Conservation (phyloP, 64 coral and sea anemone species). For the Actinia tenebrosa region DNA sequence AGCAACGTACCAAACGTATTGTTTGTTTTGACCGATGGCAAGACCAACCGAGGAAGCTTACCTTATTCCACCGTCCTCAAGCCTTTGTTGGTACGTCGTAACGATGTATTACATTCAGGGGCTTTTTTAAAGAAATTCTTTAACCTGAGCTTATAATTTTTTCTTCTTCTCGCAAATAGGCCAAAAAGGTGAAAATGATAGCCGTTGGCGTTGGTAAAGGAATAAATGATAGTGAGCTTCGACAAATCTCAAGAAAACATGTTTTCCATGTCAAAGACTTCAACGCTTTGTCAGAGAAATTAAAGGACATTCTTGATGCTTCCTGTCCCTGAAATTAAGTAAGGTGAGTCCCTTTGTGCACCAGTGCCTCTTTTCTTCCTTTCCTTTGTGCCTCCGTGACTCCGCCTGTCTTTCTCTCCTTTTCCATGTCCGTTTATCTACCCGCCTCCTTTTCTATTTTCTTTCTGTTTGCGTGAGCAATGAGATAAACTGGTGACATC, state of each 20-base stretch:
- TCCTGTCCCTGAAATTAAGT: conserved; percentile 17
- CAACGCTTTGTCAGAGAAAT: conserved; percentile 29
- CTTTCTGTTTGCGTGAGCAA: too few relatives aligned
- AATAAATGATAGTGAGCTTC: conserved; percentile 46
- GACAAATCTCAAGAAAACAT: conserved; percentile 48
- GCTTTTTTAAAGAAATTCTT: neutral
- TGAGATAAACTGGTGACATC: too few relatives aligned
- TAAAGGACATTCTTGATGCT: conserved; percentile 48
- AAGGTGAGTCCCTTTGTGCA: neutral
- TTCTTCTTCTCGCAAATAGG: neutral
- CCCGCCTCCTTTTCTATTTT: too few relatives aligned
- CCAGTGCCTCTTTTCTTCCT: too few relatives aligned
- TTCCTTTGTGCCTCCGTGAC: too few relatives aligned
- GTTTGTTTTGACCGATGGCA: conserved; percentile 76
- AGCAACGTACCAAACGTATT: conserved; percentile 49
- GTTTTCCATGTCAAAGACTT: conserved; percentile 53
- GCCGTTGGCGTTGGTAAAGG: conserved; percentile 63
- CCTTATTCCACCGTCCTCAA: conserved; percentile 51
- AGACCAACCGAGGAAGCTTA: conserved; percentile 62
- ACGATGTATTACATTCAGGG: neutral
- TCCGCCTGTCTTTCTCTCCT: too few relatives aligned
- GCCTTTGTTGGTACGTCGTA: conserved; percentile 48
- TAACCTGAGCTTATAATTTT: neutral
- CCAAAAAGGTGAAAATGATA: conserved; percentile 60
- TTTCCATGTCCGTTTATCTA: too few relatives aligned